Evolutionary conservation across 2,113 vertebrate genomes (phyloP), one percentile per base, ranked within the genome.

Genomic region (Colaptes auratus): DNA sequence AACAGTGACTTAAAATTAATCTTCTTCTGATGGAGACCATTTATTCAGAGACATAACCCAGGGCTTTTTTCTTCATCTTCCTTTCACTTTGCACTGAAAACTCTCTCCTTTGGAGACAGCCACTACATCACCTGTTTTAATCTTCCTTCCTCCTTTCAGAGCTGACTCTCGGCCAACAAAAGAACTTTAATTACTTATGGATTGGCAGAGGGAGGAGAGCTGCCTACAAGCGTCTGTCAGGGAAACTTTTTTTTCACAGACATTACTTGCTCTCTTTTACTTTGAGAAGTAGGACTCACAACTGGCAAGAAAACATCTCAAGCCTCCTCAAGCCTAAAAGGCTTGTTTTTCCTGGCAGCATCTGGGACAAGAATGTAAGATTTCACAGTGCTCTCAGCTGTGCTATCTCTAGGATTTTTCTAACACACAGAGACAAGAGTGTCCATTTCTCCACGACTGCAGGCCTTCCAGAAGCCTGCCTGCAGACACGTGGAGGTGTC

Each of bases 291-390:
- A 92, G 84, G 64, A 82, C 78, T 94, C 0, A 1, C 81, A 85
- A 89, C 94, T 73, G 86, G 92, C 90, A 93, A 85, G 59, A 95
- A 95, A 93, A 90, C 78, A 56, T 91, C 85, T 85, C 55, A 6
- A 93, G 67, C 83, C 91, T 93, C 58, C 80, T 95, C 73, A 74
- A 80, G 82, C 88, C 86, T 86, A 94, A 91, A 91, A 92, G 48
- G n/a, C 70, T 94, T 95, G 88, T 91, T 94, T 94, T 91, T 90
- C 25, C 96, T 96, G 93, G 94, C 94, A 95, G 59, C 59, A 81
- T 61, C 76, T 78, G 53, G 79, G 83, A 95, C 0, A 1, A 90
- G 77, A 95, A 93, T 61, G 88, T 82, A 95, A 86, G 63, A 82
- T 72, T 91, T 86, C 35, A 81, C 76, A 83, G 91, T 69, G n/a